These are phyloP conservation scores for Elysia crispata DNA, from an alignment of 2,888 invertebrate genomes.

Conservation along the genomic window DNA sequence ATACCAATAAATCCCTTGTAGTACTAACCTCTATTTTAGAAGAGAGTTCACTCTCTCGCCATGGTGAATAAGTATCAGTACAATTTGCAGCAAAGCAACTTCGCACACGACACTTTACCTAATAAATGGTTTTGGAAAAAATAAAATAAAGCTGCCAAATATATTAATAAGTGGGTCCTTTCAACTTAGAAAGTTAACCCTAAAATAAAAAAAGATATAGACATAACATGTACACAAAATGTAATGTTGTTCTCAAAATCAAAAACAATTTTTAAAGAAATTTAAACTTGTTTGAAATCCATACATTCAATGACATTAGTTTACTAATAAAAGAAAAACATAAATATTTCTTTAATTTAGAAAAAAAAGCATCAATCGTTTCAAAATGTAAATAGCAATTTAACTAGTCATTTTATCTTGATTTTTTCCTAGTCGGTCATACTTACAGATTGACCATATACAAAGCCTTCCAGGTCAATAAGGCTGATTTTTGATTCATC, in stretches of 20 bases:
- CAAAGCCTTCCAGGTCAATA: conserved; percentile 31
- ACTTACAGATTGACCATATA: conserved; percentile 46
- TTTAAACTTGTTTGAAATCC: too few species aligned
- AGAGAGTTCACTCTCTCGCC: conserved; percentile 49
- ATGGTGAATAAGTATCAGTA: conserved; percentile 35
- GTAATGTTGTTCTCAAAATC: background rate
- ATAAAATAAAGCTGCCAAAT: too few species aligned
- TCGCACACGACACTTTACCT: conserved; percentile 47
- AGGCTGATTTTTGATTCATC: conserved; percentile 20
- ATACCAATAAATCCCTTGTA: background rate
- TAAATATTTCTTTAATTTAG: too few species aligned
- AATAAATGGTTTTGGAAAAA: background rate
- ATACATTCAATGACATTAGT: too few species aligned
- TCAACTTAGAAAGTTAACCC: too few species aligned
- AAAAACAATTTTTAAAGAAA: too few species aligned
- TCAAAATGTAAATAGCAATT: too few species aligned
- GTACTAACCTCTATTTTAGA: conserved; percentile 51
- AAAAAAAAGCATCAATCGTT: too few species aligned
- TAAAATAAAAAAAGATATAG: background rate
- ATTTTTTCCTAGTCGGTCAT: too few species aligned
- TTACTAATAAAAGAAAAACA: too few species aligned
- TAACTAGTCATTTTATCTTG: too few species aligned
- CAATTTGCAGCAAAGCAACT: conserved; percentile 34
- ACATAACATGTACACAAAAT: background rate
- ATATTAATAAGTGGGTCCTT: too few species aligned